Evolutionary conservation across 2,113 vertebrate genomes (phyloP).

Genomic region (Dicrurus megarhynchus): DNA sequence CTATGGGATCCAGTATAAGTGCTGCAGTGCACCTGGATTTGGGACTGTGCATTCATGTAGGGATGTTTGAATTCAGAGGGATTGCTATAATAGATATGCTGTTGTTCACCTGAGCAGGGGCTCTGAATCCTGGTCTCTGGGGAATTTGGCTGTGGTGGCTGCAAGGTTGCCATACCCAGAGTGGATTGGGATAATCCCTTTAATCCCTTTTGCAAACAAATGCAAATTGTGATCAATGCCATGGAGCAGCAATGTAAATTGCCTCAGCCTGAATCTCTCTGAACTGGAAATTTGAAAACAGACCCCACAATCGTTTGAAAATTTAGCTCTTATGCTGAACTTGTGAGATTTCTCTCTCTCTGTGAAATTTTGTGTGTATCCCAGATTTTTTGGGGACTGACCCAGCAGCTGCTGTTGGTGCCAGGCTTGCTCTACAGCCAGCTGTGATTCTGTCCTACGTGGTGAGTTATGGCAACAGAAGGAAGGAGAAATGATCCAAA

Average conservation of each 20-base stretch:
- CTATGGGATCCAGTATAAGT: neutral
- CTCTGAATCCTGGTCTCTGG: neutral
- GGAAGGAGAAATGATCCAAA: conserved; percentile 4
- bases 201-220: neutral
- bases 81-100: neutral
- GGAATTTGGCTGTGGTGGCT: neutral
- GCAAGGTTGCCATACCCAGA: neutral
- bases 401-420: neutral
- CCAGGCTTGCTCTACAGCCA: neutral
- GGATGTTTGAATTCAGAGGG: neutral
- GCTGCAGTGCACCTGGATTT: neutral
- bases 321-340: neutral
- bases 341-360: neutral
- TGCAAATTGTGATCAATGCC: neutral
- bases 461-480: neutral
- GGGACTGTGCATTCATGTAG: neutral
- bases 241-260: neutral
- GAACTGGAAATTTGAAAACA: neutral
- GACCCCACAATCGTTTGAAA: neutral
- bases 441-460: neutral
- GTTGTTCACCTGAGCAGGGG: neutral
- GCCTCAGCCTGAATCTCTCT: neutral
- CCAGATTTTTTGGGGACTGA: neutral
- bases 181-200: neutral
- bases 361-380: neutral